Evolutionary conservation across 2,888 invertebrate genomes (phyloP).

Genomic region (Meiosimyza decipiens): DNA sequence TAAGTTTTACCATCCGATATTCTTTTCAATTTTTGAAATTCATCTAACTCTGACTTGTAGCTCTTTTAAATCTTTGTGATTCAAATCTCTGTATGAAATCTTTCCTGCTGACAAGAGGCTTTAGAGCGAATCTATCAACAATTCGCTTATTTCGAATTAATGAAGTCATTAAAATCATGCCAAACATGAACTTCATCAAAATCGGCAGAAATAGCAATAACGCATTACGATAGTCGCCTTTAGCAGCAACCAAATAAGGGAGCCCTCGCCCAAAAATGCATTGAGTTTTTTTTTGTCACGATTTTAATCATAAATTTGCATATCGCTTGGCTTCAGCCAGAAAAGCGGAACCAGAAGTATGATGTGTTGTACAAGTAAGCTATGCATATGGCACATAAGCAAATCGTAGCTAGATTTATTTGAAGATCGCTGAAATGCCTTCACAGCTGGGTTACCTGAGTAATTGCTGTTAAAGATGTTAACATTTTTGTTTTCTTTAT

Average conservation of each 20-base stretch:
- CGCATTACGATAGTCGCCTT: neutral
- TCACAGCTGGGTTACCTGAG: constrained; percentile 18
- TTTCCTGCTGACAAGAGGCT: too few species aligned
- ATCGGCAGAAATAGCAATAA: neutral
- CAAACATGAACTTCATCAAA: constrained; percentile 6
- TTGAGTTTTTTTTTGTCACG: neutral
- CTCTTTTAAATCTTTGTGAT: neutral
- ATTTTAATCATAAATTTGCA: constrained; percentile 21
- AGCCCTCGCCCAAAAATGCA: neutral
- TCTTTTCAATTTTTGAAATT: neutral
- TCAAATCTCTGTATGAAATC: neutral
- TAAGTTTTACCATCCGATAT: neutral
- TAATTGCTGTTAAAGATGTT: too few species aligned
- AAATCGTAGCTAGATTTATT: constrained; percentile 29
- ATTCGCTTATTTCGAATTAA: constrained; percentile 8
- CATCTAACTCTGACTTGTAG: neutral
- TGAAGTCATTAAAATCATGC: constrained; percentile 19
- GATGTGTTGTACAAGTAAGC: too few species aligned
- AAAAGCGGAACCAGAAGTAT: constrained; percentile 35
- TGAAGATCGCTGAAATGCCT: constrained; percentile 23
- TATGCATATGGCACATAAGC: neutral
- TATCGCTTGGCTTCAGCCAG: neutral
- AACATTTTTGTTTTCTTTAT: too few species aligned
- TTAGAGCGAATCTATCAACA: neutral
- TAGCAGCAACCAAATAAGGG: neutral